A percentile compares a stretch with the other conserved stretches of the same genome.
Evolutionary conservation across 2,113 vertebrate genomes (phyloP).

Genomic region (Athene cunicularia): DNA sequence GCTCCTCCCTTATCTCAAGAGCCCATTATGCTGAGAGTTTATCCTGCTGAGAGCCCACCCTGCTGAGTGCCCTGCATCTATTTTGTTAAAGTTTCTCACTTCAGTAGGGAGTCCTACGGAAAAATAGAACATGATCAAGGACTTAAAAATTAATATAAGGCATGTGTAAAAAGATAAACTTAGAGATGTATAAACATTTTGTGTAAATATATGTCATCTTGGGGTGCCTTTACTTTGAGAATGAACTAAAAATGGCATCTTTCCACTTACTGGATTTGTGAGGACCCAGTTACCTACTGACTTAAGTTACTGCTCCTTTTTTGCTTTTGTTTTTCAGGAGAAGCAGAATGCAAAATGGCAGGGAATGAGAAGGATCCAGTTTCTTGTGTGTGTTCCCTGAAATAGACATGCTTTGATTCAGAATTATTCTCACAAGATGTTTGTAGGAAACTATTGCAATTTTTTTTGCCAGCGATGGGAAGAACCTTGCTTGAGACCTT

Average conservation of each 20-base stretch:
- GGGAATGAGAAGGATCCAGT: not conserved
- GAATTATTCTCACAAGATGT: not conserved
- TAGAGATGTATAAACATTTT: not conserved
- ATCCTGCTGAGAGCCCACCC: too few relatives aligned
- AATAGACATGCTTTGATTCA: not conserved
- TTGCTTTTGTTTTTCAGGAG: conserved; percentile 24
- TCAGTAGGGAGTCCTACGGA: not conserved
- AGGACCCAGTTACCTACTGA: not conserved
- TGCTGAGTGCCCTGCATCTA: too few relatives aligned
- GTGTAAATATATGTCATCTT: not conserved
- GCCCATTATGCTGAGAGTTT: too few relatives aligned
- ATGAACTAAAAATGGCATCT: conserved; percentile 47
- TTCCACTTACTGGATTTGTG: not conserved
- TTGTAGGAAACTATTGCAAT: not conserved
- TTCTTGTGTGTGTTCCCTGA: not conserved
- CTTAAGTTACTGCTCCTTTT: not conserved
- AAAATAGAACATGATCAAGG: not conserved
- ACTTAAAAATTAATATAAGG: not conserved
- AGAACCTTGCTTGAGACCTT: not conserved
- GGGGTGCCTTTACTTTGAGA: not conserved
- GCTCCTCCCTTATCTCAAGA: too few relatives aligned
- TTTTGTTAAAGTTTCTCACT: too few relatives aligned
- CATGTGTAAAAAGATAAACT: not conserved
- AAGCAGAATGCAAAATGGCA: conserved; percentile 13
- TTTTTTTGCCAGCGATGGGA: not conserved